A percentile compares a stretch with the other conserved stretches of the same genome.
phyloP scores from a whole-genome alignment of 2,113 vertebrate species.

The Tringa solitaria region DNA sequence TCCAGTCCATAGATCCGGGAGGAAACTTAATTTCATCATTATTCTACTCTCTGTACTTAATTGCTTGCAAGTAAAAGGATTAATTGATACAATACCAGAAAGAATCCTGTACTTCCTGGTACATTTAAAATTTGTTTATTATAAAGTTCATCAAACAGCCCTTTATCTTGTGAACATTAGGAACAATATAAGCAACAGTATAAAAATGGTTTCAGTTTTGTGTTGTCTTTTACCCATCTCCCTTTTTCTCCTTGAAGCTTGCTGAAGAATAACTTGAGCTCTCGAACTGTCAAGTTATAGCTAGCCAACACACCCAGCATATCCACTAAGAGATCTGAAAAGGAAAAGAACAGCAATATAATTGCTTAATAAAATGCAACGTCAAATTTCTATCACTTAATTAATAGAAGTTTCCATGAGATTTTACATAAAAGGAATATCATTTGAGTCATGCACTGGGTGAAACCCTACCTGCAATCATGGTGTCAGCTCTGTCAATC shows the following conservation, averaged over 20 bases:
- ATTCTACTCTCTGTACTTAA: background rate
- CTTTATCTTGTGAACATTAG: background rate
- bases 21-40: background rate
- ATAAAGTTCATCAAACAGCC: background rate
- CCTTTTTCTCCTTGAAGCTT: slow-evolving; percentile 93
- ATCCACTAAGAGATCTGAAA: slow-evolving; percentile 93
- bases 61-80: background rate
- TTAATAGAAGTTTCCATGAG: background rate
- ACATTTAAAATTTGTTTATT: background rate
- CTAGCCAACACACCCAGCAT: slow-evolving; percentile 95
- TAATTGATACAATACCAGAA: background rate
- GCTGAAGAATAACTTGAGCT: slow-evolving; percentile 97
- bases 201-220: background rate
- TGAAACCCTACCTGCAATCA: slow-evolving; percentile 89
- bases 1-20: background rate
- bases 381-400: background rate
- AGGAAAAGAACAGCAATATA: background rate
- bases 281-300: slow-evolving; percentile 96
- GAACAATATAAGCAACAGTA: background rate
- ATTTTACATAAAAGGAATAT: background rate
- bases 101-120: background rate
- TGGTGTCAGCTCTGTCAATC: slow-evolving; percentile 85
- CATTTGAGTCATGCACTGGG: background rate
- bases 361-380: background rate
- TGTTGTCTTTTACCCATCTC: slow-evolving; percentile 88